Conservation (phyloP, 2,113 vertebrate species). For the Chlamydotis undulata region DNA sequence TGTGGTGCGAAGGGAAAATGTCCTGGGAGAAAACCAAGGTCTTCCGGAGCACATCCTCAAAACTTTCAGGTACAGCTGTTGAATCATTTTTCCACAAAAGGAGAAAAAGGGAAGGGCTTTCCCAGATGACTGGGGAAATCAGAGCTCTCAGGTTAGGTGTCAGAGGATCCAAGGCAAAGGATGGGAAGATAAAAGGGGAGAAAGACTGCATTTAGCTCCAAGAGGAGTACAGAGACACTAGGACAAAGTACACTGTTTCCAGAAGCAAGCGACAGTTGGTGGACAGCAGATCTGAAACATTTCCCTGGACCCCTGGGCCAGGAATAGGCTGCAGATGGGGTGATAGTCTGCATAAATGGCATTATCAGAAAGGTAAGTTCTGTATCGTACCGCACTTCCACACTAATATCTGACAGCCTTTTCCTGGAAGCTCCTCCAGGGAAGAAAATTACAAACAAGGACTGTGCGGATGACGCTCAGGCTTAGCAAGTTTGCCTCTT, state of each 20-base stretch:
- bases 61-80: neutral
- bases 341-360: neutral
- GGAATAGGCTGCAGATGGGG: neutral
- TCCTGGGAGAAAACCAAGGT: neutral
- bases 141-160: neutral
- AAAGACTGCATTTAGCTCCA: neutral
- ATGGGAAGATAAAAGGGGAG: neutral
- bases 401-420: neutral
- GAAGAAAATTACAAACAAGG: neutral
- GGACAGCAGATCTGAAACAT: neutral
- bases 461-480: neutral
- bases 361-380: neutral
- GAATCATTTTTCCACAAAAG: neutral
- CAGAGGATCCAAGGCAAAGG: neutral
- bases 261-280: neutral
- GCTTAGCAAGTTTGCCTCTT: neutral
- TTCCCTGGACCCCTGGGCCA: neutral
- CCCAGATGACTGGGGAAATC: neutral
- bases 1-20: neutral
- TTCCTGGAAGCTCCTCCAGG: neutral
- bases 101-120: neutral
- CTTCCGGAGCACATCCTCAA: neutral
- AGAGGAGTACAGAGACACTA: neutral
- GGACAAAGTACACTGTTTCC: neutral
- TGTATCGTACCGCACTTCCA: neutral